Percentiles rank a stretch among this genome's conserved stretches.
phyloP scores from a whole-genome alignment of 2,888 invertebrate genomes.

The Gymnoscelis rufifasciata region DNA sequence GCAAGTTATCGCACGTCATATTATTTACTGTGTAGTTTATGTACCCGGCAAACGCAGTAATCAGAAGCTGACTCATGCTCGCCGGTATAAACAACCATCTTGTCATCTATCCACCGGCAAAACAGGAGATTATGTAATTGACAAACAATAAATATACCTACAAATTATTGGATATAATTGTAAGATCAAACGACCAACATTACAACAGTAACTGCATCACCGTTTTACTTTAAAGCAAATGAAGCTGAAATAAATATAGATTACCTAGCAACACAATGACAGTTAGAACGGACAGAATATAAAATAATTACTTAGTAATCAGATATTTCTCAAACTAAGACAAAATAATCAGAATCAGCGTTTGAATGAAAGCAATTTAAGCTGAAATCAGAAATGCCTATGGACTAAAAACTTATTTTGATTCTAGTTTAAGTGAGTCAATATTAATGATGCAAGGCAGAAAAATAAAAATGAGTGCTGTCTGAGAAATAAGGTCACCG shows the following conservation, averaged over 20 bases:
- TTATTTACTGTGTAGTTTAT: slow-evolving; percentile 35
- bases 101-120: slow-evolving; percentile 33
- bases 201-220: neutral
- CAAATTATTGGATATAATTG: too few species aligned
- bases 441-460: slow-evolving; percentile 52
- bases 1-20: slow-evolving; percentile 39
- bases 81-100: slow-evolving; percentile 41
- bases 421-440: slow-evolving; percentile 31
- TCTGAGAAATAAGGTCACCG: slow-evolving; percentile 72
- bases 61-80: slow-evolving; percentile 51
- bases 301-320: too few species aligned
- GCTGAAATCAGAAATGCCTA: slow-evolving; percentile 5
- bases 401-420: slow-evolving; percentile 25
- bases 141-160: neutral
- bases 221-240: neutral
- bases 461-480: slow-evolving; percentile 69
- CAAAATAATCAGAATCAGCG: slow-evolving; percentile 16
- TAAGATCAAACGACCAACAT: neutral
- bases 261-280: too few species aligned
- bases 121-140: slow-evolving; percentile 38
- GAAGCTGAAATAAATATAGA: neutral
- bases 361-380: neutral
- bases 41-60: slow-evolving; percentile 42
- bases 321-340: slow-evolving; percentile 6
- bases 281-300: too few species aligned